Percentiles rank a stretch among this genome's conserved stretches.
These are phyloP conservation scores for Heliornis fulica DNA, from an alignment of 2,113 vertebrate species.

Conservation along the genomic window DNA sequence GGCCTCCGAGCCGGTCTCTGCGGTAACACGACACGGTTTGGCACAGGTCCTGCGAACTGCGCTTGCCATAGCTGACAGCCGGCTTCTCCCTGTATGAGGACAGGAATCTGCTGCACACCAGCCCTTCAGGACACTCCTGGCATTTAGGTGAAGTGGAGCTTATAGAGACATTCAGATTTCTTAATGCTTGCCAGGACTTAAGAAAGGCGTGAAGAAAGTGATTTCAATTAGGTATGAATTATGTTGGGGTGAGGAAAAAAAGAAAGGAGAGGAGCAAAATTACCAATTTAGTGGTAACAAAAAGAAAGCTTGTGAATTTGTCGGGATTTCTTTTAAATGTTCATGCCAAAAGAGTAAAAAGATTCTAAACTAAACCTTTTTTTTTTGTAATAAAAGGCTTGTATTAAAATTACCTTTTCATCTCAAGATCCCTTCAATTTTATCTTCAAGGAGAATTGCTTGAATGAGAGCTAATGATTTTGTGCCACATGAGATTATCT, in stretches of 20 bases:
- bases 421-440: not conserved
- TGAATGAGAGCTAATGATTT: not conserved
- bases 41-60: not conserved
- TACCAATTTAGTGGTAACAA: not conserved
- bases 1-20: not conserved
- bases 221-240: not conserved
- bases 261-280: not conserved
- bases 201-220: not conserved
- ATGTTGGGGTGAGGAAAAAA: not conserved
- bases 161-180: fast-evolving
- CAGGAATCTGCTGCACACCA: not conserved
- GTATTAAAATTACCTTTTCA: not conserved
- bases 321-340: not conserved
- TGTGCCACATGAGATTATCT: not conserved
- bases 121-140: not conserved
- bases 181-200: not conserved
- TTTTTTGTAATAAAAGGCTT: not conserved
- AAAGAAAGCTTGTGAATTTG: not conserved
- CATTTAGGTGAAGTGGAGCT: not conserved
- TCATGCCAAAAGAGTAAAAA: not conserved
- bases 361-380: not conserved
- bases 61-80: not conserved
- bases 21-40: fast-evolving
- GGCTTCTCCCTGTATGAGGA: not conserved
- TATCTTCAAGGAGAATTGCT: not conserved